A percentile compares a stretch with the other conserved stretches of the same genome.
phyloP scores from a whole-genome alignment of 2,888 invertebrate genomes.

The Barypeithes pellucidus region DNA sequence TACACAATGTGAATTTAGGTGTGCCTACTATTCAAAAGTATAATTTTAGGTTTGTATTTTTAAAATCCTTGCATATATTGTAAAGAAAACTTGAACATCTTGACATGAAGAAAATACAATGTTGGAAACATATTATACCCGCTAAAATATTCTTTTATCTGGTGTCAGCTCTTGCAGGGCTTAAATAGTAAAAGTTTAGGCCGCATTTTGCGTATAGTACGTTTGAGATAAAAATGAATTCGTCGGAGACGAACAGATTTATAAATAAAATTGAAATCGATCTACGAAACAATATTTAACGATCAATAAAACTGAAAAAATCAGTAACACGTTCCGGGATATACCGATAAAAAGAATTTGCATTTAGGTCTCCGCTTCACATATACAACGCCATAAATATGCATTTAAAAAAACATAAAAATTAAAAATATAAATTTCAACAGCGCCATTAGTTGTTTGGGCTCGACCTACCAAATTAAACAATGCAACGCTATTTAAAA shows the following conservation, averaged over 20 bases:
- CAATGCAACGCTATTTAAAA: slow-evolving; percentile 30
- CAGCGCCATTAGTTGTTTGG: slow-evolving; percentile 24
- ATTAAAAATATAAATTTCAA: slow-evolving; percentile 25
- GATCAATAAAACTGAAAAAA: slow-evolving; percentile 8
- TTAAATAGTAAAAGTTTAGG: too few species aligned
- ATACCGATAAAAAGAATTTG: slow-evolving; percentile 12
- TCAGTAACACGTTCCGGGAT: slow-evolving; percentile 1
- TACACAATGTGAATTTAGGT: too few species aligned
- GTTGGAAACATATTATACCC: too few species aligned
- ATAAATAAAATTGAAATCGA: not conserved
- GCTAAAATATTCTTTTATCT: too few species aligned
- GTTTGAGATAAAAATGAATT: not conserved
- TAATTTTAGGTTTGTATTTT: not conserved
- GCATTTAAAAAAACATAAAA: slow-evolving; percentile 19
- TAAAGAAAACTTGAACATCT: not conserved
- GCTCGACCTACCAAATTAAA: slow-evolving; percentile 22
- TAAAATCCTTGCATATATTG: not conserved
- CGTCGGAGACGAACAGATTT: not conserved
- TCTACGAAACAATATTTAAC: not conserved
- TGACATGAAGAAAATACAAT: too few species aligned
- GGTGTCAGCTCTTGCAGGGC: too few species aligned
- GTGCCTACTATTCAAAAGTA: too few species aligned
- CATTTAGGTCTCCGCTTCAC: slow-evolving; percentile 10
- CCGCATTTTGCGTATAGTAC: not conserved
- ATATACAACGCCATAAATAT: slow-evolving; percentile 17